These are phyloP conservation scores for Diplosoma virens DNA, from an alignment of 23 tunicate genomes.

Conservation along the genomic window DNA sequence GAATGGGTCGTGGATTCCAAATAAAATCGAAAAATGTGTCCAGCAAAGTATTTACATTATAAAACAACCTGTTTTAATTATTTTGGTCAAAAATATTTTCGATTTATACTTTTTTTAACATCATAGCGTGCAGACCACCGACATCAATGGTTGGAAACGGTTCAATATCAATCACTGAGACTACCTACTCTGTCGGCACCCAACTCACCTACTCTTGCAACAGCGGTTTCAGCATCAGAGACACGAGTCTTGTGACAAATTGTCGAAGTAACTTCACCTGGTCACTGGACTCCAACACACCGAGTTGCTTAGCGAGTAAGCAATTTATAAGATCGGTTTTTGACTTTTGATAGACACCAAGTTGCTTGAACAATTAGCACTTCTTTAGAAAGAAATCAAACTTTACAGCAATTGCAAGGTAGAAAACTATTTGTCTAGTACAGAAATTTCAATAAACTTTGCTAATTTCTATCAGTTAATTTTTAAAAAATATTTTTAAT, in stretches of 20 bases:
- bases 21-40: neutral
- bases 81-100: too few relatives aligned
- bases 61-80: too few relatives aligned
- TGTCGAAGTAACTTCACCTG: neutral
- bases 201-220: neutral
- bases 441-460: too few relatives aligned
- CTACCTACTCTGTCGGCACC: neutral
- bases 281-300: neutral
- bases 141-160: neutral
- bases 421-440: too few relatives aligned
- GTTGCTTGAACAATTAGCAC: too few relatives aligned
- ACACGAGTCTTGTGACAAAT: neutral
- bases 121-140: neutral
- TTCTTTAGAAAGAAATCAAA: too few relatives aligned
- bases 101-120: too few relatives aligned
- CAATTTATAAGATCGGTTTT: too few relatives aligned
- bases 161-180: neutral
- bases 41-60: neutral
- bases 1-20: neutral
- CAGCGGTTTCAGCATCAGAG: neutral
- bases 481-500: too few relatives aligned
- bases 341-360: too few relatives aligned
- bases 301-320: neutral
- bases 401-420: too few relatives aligned
- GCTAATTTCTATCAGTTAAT: too few relatives aligned